Conservation (phyloP, 2,113 vertebrate species). For the Sorex araneus region DNA sequence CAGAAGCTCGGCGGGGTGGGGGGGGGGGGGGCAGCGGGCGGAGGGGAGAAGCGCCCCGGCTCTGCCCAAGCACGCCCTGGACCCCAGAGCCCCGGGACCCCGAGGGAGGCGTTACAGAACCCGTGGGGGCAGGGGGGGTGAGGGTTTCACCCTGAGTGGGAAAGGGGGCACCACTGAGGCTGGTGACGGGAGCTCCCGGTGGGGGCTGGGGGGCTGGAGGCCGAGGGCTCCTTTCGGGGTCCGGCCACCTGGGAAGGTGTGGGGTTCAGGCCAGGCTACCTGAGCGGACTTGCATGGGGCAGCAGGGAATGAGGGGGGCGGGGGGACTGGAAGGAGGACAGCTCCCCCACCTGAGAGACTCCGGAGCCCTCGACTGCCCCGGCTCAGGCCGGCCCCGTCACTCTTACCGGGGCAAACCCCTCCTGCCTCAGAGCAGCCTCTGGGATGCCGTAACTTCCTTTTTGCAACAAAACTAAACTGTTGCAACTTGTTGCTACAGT, state of each 20-base stretch:
- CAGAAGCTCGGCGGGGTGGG: no score
- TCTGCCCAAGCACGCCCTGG: no score
- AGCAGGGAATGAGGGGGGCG: no score
- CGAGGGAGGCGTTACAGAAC: no score
- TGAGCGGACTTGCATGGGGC: no score
- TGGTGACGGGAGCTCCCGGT: not conserved
- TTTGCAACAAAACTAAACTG: conserved; percentile 72
- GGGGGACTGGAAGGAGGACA: not conserved
- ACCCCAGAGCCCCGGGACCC: no score
- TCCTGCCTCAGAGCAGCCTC: conserved; percentile 36
- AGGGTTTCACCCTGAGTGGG: not conserved
- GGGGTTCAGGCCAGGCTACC: not conserved
- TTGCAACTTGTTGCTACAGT: conserved; percentile 69
- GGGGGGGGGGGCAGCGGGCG: no score
- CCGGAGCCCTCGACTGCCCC: not conserved
- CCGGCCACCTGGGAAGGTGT: conserved; percentile 32
- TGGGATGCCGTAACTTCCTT: conserved; percentile 68
- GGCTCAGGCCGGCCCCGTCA: not conserved
- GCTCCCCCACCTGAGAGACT: not conserved
- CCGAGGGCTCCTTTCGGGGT: no score
- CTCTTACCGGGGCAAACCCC: not conserved
- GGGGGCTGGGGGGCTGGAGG: no score
- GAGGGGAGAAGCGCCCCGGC: no score
- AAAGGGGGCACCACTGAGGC: rapidly evolving
- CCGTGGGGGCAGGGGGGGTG: not conserved